Percentiles rank a stretch among this genome's conserved stretches.
These are phyloP conservation scores for Porites cylindrica DNA, from an alignment of 92 coral and sea anemone species.

Conservation along the genomic window DNA sequence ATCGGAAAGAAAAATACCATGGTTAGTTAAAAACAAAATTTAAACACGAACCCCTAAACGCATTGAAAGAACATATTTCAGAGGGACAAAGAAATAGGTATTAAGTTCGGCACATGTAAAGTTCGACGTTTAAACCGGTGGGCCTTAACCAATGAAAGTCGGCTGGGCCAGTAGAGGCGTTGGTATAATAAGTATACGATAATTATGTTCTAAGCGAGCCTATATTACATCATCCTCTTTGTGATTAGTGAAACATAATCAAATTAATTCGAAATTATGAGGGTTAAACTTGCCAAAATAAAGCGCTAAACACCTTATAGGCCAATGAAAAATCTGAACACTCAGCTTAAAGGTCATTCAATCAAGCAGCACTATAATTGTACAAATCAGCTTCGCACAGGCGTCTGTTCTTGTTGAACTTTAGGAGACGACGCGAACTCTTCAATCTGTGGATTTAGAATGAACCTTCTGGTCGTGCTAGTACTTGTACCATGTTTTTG, in stretches of 20 bases:
- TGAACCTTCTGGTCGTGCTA: neutral
- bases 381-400: neutral
- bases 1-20: too few species aligned
- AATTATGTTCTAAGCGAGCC: neutral
- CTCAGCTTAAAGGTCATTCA: neutral
- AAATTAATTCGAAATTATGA: neutral
- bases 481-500: neutral
- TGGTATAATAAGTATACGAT: too few species aligned
- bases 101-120: too few species aligned
- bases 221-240: neutral
- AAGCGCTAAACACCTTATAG: neutral
- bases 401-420: neutral
- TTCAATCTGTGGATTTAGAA: neutral
- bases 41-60: too few species aligned
- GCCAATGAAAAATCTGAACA: neutral
- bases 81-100: too few species aligned
- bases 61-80: too few species aligned
- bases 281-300: neutral
- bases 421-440: neutral
- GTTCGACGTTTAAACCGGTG: too few species aligned
- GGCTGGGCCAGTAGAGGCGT: too few species aligned
- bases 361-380: neutral
- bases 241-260: neutral
- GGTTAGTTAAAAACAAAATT: too few species aligned
- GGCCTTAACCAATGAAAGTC: too few species aligned